phyloP scores from a whole-genome alignment of 2,797 vertebrate genomes.

The Phoeniculus purpureus region DNA sequence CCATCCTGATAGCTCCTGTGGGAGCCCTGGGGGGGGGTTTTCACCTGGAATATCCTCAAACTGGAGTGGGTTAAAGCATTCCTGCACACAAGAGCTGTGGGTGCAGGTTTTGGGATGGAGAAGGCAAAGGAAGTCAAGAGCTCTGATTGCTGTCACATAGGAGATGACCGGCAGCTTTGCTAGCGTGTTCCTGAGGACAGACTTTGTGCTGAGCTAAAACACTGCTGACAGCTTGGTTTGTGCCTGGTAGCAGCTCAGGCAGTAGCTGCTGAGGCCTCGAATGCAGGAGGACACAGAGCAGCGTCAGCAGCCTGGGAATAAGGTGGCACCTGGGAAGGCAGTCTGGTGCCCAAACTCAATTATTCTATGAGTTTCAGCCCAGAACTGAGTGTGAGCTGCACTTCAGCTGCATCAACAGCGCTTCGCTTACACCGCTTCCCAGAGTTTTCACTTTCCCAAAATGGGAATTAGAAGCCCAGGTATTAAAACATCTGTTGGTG shows the following conservation, averaged over 20 bases:
- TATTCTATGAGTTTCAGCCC: neutral
- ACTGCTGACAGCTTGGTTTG: neutral
- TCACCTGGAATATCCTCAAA: neutral
- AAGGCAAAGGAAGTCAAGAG: neutral
- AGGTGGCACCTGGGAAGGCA: neutral
- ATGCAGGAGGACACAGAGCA: neutral
- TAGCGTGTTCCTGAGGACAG: neutral
- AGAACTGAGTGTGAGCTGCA: neutral
- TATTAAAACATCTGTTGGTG: neutral
- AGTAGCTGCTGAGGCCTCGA: neutral
- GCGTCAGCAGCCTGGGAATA: neutral
- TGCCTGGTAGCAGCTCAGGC: neutral
- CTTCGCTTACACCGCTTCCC: neutral
- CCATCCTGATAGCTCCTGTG: rapidly evolving
- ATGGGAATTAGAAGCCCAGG: neutral
- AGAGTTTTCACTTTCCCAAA: neutral
- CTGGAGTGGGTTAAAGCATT: rapidly evolving
- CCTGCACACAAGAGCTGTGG: neutral
- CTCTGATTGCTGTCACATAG: neutral
- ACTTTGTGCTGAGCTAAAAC: rapidly evolving
- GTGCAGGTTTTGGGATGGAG: neutral
- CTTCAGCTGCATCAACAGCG: neutral
- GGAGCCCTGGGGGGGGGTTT: neutral
- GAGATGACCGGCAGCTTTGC: neutral
- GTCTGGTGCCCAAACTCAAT: neutral